Evolutionary conservation across 35 echinoderm and acorn worm genomes (phyloP).

Genomic region (Apostichopus californicus): DNA sequence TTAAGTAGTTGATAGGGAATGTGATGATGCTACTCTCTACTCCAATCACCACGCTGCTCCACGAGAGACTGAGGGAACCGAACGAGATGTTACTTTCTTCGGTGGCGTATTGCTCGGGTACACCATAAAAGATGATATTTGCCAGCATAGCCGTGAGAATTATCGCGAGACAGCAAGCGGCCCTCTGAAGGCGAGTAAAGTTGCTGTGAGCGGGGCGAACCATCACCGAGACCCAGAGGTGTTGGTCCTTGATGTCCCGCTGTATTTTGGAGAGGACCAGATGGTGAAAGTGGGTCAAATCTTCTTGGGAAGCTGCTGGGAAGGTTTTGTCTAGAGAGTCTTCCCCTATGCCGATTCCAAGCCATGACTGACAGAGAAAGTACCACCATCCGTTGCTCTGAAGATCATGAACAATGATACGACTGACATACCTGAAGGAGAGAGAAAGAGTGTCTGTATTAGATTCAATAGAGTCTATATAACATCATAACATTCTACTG

Average conservation of each 20-base stretch:
- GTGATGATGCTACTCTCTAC: slow-evolving; percentile 75
- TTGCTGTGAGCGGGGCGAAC: slow-evolving; percentile 69
- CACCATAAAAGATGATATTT: slow-evolving; percentile 93
- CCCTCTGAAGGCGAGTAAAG: slow-evolving; percentile 89
- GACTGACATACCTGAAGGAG: slow-evolving; percentile 77
- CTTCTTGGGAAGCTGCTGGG: slow-evolving; percentile 60
- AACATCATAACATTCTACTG: no score
- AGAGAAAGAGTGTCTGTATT: no score
- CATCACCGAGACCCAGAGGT: slow-evolving; percentile 91
- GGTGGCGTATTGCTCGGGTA: slow-evolving; percentile 48
- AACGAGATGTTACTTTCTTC: slow-evolving; percentile 53
- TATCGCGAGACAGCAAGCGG: slow-evolving; percentile 74
- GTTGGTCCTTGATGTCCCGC: slow-evolving; percentile 85
- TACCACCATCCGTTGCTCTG: slow-evolving; percentile 86
- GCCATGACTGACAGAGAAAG: slow-evolving; percentile 93
- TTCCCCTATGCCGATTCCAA: slow-evolving; percentile 71
- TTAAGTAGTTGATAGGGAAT: slow-evolving; percentile 69
- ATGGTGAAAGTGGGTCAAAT: slow-evolving; percentile 75
- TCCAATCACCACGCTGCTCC: slow-evolving; percentile 69
- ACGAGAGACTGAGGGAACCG: slow-evolving; percentile 70
- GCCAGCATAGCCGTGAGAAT: slow-evolving; percentile 81
- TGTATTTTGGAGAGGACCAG: slow-evolving; percentile 68
- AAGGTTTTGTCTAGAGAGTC: slow-evolving; percentile 70
- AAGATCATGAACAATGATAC: slow-evolving; percentile 88
- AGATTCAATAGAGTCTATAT: no score